Percentiles rank a stretch among this genome's conserved stretches.
Conservation (phyloP, 2,113 vertebrate species). For the Aegotheles bennettii region DNA sequence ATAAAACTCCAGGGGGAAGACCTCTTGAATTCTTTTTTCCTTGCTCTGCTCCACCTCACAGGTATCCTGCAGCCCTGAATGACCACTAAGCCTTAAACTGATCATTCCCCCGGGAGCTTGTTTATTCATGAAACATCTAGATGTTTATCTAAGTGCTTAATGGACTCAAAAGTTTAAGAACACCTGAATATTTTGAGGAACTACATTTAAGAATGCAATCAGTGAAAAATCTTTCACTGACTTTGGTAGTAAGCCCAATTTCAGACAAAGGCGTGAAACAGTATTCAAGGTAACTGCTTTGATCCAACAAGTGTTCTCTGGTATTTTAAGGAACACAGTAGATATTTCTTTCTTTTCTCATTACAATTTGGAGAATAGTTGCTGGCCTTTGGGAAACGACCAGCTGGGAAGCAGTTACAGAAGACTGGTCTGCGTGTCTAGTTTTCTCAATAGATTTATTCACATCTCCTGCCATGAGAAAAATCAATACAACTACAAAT, state of each 20-base stretch:
- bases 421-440: not conserved
- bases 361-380: not conserved
- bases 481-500: not conserved
- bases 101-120: not conserved
- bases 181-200: not conserved
- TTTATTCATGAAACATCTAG: not conserved
- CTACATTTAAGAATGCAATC: not conserved
- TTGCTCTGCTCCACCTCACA: not conserved
- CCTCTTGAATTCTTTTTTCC: not conserved
- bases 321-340: fast-evolving
- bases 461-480: not conserved
- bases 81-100: not conserved
- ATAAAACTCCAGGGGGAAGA: not conserved
- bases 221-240: not conserved
- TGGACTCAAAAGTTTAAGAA: not conserved
- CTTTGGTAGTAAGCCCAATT: not conserved
- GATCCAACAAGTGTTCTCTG: not conserved
- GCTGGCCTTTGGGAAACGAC: not conserved
- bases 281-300: not conserved
- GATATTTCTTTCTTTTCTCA: not conserved
- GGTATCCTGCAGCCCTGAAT: not conserved
- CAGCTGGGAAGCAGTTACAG: not conserved
- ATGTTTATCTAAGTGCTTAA: not conserved
- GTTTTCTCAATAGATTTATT: not conserved
- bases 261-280: not conserved